These are phyloP conservation scores for Paralinhomoeus sp. DNA, from an alignment of 2,888 invertebrate genomes.

Conservation along the genomic window DNA sequence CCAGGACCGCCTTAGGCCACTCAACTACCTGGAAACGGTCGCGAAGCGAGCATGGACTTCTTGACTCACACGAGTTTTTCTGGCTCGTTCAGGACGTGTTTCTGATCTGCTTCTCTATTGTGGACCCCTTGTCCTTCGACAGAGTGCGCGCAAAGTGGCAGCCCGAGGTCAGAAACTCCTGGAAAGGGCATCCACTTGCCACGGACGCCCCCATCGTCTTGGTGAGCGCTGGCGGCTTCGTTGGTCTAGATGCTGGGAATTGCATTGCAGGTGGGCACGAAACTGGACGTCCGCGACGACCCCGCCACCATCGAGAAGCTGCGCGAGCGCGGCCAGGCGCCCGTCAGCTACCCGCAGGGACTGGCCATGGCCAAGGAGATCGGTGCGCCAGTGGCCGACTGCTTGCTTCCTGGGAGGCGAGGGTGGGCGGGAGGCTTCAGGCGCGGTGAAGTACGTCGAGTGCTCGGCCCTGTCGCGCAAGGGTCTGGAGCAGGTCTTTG, in stretches of 20 bases:
- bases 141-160: constrained; percentile 99
- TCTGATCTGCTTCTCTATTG: constrained; percentile 91
- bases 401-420: too few species aligned
- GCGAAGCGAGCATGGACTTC: too few species aligned
- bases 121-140: constrained; percentile 96
- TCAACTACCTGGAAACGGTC: constrained; percentile 84
- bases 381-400: constrained; percentile 33
- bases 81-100: constrained; percentile 51
- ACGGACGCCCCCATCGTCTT: constrained; percentile 96
- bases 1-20: constrained; percentile 76
- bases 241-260: too few species aligned
- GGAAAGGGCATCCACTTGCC: too few species aligned
- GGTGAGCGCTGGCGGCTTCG: constrained; percentile 10
- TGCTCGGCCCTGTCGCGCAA: constrained; percentile 93
- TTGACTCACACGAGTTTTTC: not conserved
- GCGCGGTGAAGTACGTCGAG: constrained; percentile 81
- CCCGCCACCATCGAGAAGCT: constrained; percentile 86
- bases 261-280: constrained; percentile 72
- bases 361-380: constrained; percentile 88
- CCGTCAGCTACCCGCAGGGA: constrained; percentile 90
- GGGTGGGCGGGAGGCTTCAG: not conserved
- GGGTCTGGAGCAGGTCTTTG: constrained; percentile 82
- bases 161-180: constrained; percentile 96
- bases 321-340: constrained; percentile 83
- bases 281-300: constrained; percentile 82